phyloP scores from a whole-genome alignment of 2,888 invertebrate genomes.

The Chymomyza procnemis region DNA sequence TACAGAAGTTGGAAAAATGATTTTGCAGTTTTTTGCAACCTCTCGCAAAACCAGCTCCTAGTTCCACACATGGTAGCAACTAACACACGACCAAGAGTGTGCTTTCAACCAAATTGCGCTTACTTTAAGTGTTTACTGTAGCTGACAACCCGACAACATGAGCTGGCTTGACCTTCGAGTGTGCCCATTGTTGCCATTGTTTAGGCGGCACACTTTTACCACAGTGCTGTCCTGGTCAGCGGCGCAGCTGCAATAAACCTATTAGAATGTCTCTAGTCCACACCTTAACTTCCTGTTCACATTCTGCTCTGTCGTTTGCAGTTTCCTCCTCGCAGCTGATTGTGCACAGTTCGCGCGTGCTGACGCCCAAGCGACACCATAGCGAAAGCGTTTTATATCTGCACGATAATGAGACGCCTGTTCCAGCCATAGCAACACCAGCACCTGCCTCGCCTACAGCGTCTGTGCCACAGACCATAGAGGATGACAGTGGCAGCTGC shows the following conservation, averaged over 20 bases:
- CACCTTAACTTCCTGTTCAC: slow-evolving; percentile 15
- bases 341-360: slow-evolving; percentile 87
- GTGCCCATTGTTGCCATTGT: slow-evolving; percentile 29
- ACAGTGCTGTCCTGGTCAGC: slow-evolving; percentile 8
- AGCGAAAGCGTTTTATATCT: slow-evolving; percentile 87
- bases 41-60: no score
- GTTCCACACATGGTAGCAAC: no score
- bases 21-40: no score
- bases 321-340: slow-evolving; percentile 82
- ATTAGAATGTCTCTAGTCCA: slow-evolving; percentile 30
- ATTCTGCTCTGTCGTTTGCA: slow-evolving; percentile 51
- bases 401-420: slow-evolving; percentile 78
- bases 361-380: slow-evolving; percentile 87
- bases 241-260: slow-evolving; percentile 31
- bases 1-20: no score
- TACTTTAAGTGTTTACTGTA: neutral
- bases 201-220: slow-evolving; percentile 61
- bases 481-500: slow-evolving; percentile 41
- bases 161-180: slow-evolving; percentile 31
- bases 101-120: slow-evolving; percentile 30
- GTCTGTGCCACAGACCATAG: slow-evolving; percentile 43
- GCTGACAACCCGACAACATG: neutral
- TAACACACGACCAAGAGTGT: neutral
- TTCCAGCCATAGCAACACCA: slow-evolving; percentile 24
- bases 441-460: slow-evolving; percentile 23